A percentile compares a stretch with the other conserved stretches of the same genome.
Evolutionary conservation across 1,140 invertebrate genomes (phyloP).

Genomic region (Forficula auricularia): DNA sequence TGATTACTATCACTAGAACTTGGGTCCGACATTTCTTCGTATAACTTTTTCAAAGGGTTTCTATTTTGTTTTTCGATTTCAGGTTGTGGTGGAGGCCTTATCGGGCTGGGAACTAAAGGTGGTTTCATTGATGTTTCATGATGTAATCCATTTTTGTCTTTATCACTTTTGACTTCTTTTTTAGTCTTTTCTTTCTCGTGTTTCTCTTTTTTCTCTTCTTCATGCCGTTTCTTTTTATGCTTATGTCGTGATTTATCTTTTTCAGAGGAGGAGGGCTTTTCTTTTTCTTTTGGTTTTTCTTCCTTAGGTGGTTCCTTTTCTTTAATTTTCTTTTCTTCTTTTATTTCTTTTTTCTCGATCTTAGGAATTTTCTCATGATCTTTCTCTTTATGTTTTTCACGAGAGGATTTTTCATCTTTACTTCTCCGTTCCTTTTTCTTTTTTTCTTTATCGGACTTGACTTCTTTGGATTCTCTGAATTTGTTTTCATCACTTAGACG

Average conservation of each 20-base stretch:
- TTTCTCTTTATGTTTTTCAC: conserved; percentile 31
- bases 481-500: conserved; percentile 19
- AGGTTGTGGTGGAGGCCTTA: not conserved
- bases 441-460: conserved; percentile 2
- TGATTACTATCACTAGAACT: conserved; percentile 8
- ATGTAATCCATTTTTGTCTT: conserved; percentile 28
- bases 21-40: conserved; percentile 9
- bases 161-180: conserved; percentile 13
- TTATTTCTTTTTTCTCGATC: conserved; percentile 22
- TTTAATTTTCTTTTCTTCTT: conserved; percentile 30
- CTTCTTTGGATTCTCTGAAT: conserved; percentile 17
- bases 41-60: conserved; percentile 12
- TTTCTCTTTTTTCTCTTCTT: conserved; percentile 21
- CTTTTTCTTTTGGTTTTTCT: conserved; percentile 1
- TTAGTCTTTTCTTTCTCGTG: conserved; percentile 25
- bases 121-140: conserved; percentile 26
- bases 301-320: conserved; percentile 22
- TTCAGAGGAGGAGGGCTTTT: not conserved
- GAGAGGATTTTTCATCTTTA: conserved; percentile 29
- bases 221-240: conserved; percentile 9
- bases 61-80: conserved; percentile 9
- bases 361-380: conserved; percentile 30
- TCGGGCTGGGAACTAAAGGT: not conserved
- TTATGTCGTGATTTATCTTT: conserved; percentile 9
- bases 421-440: conserved; percentile 21